Evolutionary conservation across 2,113 vertebrate genomes (phyloP), one percentile per base, ranked within the genome.

Genomic region (Pseudorectes ferrugineus): DNA sequence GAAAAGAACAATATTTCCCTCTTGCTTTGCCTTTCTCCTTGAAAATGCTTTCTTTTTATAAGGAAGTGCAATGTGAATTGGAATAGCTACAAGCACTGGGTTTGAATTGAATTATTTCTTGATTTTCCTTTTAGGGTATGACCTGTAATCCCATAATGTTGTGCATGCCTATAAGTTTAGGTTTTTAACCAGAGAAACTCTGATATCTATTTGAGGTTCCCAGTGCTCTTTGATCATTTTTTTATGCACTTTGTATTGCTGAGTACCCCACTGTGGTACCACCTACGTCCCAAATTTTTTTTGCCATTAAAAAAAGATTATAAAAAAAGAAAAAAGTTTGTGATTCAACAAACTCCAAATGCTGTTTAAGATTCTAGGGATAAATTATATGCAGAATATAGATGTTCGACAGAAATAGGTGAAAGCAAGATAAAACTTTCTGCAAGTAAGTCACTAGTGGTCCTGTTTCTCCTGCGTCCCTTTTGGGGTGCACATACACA

Each of bases 51-150:
- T 88, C 22, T 58, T 70, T 94, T 76, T 48, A 43, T 42, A 14
- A 48, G 28, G 35, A 92, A 77, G 17, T 43, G 9, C 10, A 86
- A 33, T 61, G 31, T 77, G 72, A 94, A 88, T 79, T 85, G 43
- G 42, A 93, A 80, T 36, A 88, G 18, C 73, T 83, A 38, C 1
- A 59, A 74, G 17, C 26, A 40, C 31, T 66, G 20, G 6, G 6
- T 74, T 77, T 77, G 59, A 88, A 94, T 96, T 83, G 4, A 87
- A 36, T 95, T 91, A 77, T 71, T 80, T 88, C 18, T 55, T 38
- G 29, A 83, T 93, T 90, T 92, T 89, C 22, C 18, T 85, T 92
- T 63, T 71, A 51, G 65, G 63, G 46, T 31, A 74, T 92, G 67
- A 90, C 75, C 67, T 90, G 26, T 80, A 93, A 95, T 93, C 67